These are phyloP conservation scores for Myotis myotis DNA, from an alignment of 2,797 vertebrate species.

Conservation along the genomic window DNA sequence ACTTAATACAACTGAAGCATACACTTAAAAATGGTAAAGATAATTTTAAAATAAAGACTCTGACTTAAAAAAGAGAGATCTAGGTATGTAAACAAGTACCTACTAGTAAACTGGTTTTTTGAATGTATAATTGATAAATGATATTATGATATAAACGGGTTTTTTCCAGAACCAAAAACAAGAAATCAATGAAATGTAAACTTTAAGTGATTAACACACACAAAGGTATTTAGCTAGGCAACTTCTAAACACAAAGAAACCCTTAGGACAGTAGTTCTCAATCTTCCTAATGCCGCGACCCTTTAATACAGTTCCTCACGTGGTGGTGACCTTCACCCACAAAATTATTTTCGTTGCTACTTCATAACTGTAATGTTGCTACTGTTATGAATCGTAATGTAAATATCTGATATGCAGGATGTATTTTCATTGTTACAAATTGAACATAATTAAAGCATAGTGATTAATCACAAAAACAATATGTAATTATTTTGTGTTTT, in stretches of 20 bases:
- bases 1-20: neutral
- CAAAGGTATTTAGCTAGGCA: neutral
- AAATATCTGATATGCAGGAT: too few species aligned
- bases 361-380: too few species aligned
- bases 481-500: too few species aligned
- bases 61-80: neutral
- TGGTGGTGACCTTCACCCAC: too few species aligned
- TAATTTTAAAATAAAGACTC: neutral
- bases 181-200: neutral
- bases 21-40: neutral
- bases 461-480: too few species aligned
- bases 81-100: neutral
- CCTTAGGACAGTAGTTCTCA: neutral
- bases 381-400: too few species aligned
- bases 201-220: neutral
- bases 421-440: too few species aligned
- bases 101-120: neutral
- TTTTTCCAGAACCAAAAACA: neutral
- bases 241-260: conserved; percentile 1
- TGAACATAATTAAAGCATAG: too few species aligned
- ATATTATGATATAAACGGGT: neutral
- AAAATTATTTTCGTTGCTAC: too few species aligned
- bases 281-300: too few species aligned
- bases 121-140: neutral
- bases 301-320: too few species aligned